Percentiles rank a stretch among this genome's conserved stretches.
Evolutionary conservation across 2,888 invertebrate genomes (phyloP).

Genomic region (Ochropleura leucogaster): DNA sequence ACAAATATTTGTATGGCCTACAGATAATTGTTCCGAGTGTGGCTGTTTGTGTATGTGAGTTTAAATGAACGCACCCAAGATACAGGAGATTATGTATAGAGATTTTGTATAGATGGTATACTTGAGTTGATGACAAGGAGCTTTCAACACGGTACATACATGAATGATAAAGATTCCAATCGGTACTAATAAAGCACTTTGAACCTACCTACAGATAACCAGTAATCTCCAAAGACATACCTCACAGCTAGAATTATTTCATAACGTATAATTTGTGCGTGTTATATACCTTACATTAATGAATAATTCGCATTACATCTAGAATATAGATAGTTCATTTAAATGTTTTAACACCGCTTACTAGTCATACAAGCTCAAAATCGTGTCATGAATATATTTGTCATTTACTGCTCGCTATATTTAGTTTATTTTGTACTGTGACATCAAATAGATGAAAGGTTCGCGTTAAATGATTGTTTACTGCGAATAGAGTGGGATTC

Average conservation of each 20-base stretch:
- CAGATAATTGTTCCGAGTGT: too few relatives aligned
- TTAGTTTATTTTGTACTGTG: conserved; percentile 42
- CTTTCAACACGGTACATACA: background rate
- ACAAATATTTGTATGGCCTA: too few relatives aligned
- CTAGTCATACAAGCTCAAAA: conserved; percentile 50
- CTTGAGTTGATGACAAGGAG: background rate
- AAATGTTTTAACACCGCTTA: conserved; percentile 58
- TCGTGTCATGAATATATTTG: conserved; percentile 57
- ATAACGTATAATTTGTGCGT: conserved; percentile 34
- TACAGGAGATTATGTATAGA: too few relatives aligned
- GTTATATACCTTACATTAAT: conserved; percentile 40
- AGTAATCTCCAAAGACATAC: conserved; percentile 5
- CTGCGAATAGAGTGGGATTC: background rate
- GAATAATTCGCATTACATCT: conserved; percentile 60
- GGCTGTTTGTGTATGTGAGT: too few relatives aligned
- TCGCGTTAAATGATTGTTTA: conserved; percentile 15
- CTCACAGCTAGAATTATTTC: conserved; percentile 9
- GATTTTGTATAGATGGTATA: background rate
- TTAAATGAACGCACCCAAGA: too few relatives aligned
- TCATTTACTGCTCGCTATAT: conserved; percentile 33
- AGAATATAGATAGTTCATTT: conserved; percentile 61
- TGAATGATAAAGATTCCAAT: background rate
- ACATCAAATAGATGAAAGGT: conserved; percentile 24
- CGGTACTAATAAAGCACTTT: background rate
- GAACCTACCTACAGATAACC: background rate